A percentile compares a stretch with the other conserved stretches of the same genome.
These are phyloP conservation scores for Phortica variegata DNA, from an alignment of 1,140 invertebrate species.

Conservation along the genomic window DNA sequence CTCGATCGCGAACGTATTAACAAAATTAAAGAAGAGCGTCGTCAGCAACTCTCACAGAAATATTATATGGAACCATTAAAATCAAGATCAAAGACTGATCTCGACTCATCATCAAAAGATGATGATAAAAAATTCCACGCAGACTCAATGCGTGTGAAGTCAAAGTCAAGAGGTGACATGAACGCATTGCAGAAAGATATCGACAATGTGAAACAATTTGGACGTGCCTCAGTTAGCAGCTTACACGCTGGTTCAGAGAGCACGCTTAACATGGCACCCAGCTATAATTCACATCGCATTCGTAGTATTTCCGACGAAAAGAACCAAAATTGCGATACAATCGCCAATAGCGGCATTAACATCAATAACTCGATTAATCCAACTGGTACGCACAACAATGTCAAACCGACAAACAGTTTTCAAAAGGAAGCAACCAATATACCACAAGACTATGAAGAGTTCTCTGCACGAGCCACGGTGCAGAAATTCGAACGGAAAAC, in stretches of 20 bases:
- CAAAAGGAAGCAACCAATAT: conserved; percentile 33
- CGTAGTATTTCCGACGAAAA: conserved; percentile 56
- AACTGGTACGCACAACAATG: conserved; percentile 21
- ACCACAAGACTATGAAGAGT: conserved; percentile 16
- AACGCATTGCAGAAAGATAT: conserved; percentile 47
- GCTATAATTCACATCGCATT: conserved; percentile 29
- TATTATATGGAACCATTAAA: conserved; percentile 80
- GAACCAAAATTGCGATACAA: conserved; percentile 56
- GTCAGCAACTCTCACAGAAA: conserved; percentile 81
- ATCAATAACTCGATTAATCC: conserved; percentile 2
- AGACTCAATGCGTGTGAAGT: conserved; percentile 51
- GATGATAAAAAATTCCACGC: conserved; percentile 44
- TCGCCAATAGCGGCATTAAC: conserved; percentile 17
- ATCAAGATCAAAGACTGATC: conserved; percentile 51
- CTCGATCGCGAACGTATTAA: conserved; percentile 78
- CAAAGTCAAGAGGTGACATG: conserved; percentile 54
- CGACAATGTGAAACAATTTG: conserved; percentile 46
- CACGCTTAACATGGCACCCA: conserved; percentile 23
- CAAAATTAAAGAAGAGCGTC: conserved; percentile 88
- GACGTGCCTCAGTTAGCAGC: conserved; percentile 19
- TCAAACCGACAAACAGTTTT: conserved; percentile 33
- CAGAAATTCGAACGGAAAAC: conserved; percentile 39
- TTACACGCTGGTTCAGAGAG: conserved; percentile 34
- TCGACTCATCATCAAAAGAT: conserved; percentile 26
- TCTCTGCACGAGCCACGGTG: conserved; percentile 17